Percentiles rank a stretch among this genome's conserved stretches.
phyloP scores from a whole-genome alignment of 2,888 invertebrate genomes.

The Mystacides longicornis region DNA sequence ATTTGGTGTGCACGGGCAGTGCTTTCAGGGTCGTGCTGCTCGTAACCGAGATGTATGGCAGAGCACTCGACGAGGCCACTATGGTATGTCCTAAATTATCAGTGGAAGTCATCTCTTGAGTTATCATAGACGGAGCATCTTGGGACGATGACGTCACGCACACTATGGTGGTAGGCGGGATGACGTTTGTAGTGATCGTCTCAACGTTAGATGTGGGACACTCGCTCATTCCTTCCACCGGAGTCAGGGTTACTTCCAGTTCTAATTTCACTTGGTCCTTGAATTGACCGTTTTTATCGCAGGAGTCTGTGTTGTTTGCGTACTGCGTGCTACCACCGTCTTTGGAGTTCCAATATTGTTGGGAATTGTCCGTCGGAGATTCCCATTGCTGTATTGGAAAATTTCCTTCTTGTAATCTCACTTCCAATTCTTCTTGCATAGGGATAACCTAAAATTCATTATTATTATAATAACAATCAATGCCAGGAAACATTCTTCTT shows the following conservation, averaged over 20 bases:
- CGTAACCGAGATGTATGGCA: slow-evolving; percentile 44
- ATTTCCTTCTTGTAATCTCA: slow-evolving; percentile 44
- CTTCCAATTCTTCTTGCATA: slow-evolving; percentile 54
- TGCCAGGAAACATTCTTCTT: no score
- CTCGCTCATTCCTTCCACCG: slow-evolving; percentile 47
- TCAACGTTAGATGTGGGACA: slow-evolving; percentile 4
- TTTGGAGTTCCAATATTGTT: slow-evolving; percentile 12
- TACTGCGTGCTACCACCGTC: background rate
- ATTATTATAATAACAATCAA: no score
- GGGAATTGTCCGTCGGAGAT: slow-evolving; percentile 5
- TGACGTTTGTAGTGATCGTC: slow-evolving; percentile 8
- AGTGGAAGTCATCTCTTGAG: slow-evolving; percentile 11
- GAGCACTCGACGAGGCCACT: slow-evolving; percentile 42
- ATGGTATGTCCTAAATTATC: slow-evolving; percentile 24
- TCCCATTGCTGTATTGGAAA: slow-evolving; percentile 34
- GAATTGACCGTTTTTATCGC: slow-evolving; percentile 6
- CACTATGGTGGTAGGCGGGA: slow-evolving; percentile 20
- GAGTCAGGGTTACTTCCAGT: slow-evolving; percentile 53
- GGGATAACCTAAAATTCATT: slow-evolving; percentile 35
- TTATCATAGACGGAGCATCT: slow-evolving; percentile 17
- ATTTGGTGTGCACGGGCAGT: slow-evolving; percentile 22
- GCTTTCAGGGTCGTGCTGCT: slow-evolving; percentile 43
- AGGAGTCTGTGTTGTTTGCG: background rate
- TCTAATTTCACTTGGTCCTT: slow-evolving; percentile 44
- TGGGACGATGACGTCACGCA: slow-evolving; percentile 28